Evolutionary conservation across 2,113 vertebrate genomes (phyloP).

Genomic region (Anguilla rostrata): DNA sequence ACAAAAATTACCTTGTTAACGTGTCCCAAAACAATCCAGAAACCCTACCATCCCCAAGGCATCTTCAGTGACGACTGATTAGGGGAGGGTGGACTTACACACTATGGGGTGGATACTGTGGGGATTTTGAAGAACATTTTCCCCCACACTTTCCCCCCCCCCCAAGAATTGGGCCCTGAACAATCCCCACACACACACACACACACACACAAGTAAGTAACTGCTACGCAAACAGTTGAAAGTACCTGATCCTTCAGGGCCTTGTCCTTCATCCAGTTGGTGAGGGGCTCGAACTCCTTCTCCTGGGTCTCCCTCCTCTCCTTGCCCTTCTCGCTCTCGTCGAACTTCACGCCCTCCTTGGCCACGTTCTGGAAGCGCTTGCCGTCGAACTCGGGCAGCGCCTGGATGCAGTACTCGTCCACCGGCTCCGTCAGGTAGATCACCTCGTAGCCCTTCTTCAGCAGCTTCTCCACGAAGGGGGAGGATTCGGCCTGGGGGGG

Average conservation of each 20-base stretch:
- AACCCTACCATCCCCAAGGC: neutral
- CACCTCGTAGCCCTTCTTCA: slow-evolving; percentile 98
- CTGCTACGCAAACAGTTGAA: neutral
- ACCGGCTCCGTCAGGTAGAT: slow-evolving; percentile 95
- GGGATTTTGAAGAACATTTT: no score
- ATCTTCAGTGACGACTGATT: neutral
- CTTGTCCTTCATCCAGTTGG: slow-evolving; percentile 95
- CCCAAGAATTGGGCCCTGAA: no score
- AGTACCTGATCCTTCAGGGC: slow-evolving; percentile 90
- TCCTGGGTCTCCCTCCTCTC: slow-evolving; percentile 86
- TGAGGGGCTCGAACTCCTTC: slow-evolving; percentile 91
- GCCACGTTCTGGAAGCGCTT: slow-evolving; percentile 98
- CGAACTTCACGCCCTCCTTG: slow-evolving; percentile 94
- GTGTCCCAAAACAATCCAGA: neutral
- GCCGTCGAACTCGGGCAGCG: slow-evolving; percentile 93
- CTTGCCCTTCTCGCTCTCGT: slow-evolving; percentile 91
- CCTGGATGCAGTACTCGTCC: slow-evolving; percentile 97
- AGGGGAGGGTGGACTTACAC: no score
- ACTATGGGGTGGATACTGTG: no score
- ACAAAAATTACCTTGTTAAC: neutral
- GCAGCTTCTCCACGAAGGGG: slow-evolving; percentile 89
- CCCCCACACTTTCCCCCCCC: no score
- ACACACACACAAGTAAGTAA: no score
- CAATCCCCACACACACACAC: neutral
- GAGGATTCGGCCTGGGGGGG: slow-evolving; percentile 84